Conservation (phyloP, 35 echinoderm and acorn worm species). For the Ophiothrix spiculata region DNA sequence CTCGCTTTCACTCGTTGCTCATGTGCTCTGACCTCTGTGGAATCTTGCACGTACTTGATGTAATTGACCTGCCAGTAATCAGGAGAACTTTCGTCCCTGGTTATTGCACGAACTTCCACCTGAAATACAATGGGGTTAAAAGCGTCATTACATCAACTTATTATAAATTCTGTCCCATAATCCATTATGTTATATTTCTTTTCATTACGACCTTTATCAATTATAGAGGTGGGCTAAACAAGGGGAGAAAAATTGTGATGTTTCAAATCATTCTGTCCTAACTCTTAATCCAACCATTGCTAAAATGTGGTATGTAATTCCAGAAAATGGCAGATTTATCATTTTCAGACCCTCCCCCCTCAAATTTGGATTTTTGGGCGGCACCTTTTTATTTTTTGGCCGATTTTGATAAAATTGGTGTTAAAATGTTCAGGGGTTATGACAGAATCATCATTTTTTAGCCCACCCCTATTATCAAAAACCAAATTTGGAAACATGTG, state of each 20-base stretch:
- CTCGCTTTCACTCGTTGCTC: conserved; percentile 44
- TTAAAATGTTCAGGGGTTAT: too few relatives aligned
- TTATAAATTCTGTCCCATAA: too few relatives aligned
- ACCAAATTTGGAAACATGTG: too few relatives aligned
- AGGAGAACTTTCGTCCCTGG: conserved; percentile 34
- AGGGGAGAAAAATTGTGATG: not conserved
- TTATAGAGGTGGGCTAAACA: not conserved
- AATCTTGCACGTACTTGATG: conserved; percentile 24
- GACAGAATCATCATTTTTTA: too few relatives aligned
- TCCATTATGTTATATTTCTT: too few relatives aligned
- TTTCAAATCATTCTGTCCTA: not conserved
- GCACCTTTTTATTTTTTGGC: too few relatives aligned
- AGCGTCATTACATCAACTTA: not conserved
- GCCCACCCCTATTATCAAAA: too few relatives aligned
- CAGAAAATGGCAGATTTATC: too few relatives aligned
- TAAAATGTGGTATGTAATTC: not conserved
- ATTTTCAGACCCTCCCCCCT: too few relatives aligned
- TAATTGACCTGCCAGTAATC: conserved; percentile 54
- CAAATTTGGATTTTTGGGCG: too few relatives aligned
- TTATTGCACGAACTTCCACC: conserved; percentile 56
- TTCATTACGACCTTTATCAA: not conserved
- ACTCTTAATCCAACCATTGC: not conserved
- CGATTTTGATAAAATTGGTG: too few relatives aligned
- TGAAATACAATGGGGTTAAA: conserved; percentile 19
- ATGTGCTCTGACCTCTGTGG: conserved; percentile 14